A percentile compares a stretch with the other conserved stretches of the same genome.
phyloP scores from a whole-genome alignment of 2,113 vertebrate species.

The Cavia aperea region DNA sequence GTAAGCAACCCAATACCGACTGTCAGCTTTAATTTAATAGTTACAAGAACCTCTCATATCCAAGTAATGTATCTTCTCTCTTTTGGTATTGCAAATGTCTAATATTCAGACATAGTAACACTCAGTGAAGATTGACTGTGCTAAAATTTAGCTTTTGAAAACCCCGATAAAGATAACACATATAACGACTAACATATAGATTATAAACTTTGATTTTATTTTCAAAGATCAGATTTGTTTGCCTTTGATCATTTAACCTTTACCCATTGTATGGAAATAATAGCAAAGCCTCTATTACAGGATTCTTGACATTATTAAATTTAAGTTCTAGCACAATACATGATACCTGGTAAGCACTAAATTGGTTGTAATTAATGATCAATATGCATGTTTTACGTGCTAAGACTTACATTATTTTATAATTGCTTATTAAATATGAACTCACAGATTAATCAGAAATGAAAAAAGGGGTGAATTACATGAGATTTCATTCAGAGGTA shows the following conservation, averaged over 20 bases:
- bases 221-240: neutral
- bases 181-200: neutral
- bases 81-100: neutral
- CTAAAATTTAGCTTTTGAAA: neutral
- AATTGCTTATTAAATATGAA: neutral
- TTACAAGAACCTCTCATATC: neutral
- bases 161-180: neutral
- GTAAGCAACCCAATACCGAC: neutral
- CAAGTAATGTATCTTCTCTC: neutral
- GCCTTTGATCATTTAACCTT: conserved; percentile 18
- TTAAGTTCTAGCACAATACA: neutral
- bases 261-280: neutral
- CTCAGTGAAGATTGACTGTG: neutral
- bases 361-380: neutral
- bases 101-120: neutral
- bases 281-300: neutral
- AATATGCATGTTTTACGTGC: neutral
- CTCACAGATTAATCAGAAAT: neutral
- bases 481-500: neutral
- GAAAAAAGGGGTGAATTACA: neutral
- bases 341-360: neutral
- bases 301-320: neutral
- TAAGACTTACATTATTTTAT: neutral
- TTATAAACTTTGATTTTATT: neutral
- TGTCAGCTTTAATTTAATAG: neutral